Evolutionary conservation across 2,888 invertebrate genomes (phyloP), one percentile per base, ranked within the genome.

Genomic region (Yponomeuta sedellus): DNA sequence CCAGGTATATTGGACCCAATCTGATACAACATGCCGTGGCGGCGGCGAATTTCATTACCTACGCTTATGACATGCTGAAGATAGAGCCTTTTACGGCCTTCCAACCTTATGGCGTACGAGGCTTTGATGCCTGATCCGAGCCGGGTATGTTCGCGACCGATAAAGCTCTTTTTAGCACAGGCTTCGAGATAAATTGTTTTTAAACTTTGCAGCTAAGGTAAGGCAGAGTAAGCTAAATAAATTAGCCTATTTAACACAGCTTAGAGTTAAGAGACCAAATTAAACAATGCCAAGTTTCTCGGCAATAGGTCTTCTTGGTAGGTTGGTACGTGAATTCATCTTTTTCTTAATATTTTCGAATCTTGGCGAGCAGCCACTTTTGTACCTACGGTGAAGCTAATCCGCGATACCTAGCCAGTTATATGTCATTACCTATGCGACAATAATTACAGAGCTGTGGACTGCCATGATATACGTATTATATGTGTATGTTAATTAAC

Each of bases 11-110:
- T 83, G 85, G 80, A 85, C 79, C 85, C 86, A 86, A 88, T 88
- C 85, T 79, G 82, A 82, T 88, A 88, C 83, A 85, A 88, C 83
- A 85, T 88, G 83, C 81, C 82, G 79, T 82, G 77, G 78, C 79
- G 75, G 78, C 77, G 75, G 78, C 77, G 83, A 86, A 88, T 88
- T 88, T 86, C 83, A 88, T 88, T 88, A 88, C 80, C 82, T 83
- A 77, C 81, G 79, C 76, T 82, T 78, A 82, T 81, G 81, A 79
- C 79, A 78, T 78, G 77, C 73, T 69, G 69, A 16, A 19, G 22
- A 40, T 58, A 25, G 34, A 58, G 19, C 16, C 58, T 34, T 64
- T 44, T 52, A 52, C 16, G 16, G 44, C 44, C 44, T 12, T 12
- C 4, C 44, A 12, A 16, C 44, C 44, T 52, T 52, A 52, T 52